phyloP scores from a whole-genome alignment of 2,113 vertebrate genomes.

The Dromaius novaehollandiae region DNA sequence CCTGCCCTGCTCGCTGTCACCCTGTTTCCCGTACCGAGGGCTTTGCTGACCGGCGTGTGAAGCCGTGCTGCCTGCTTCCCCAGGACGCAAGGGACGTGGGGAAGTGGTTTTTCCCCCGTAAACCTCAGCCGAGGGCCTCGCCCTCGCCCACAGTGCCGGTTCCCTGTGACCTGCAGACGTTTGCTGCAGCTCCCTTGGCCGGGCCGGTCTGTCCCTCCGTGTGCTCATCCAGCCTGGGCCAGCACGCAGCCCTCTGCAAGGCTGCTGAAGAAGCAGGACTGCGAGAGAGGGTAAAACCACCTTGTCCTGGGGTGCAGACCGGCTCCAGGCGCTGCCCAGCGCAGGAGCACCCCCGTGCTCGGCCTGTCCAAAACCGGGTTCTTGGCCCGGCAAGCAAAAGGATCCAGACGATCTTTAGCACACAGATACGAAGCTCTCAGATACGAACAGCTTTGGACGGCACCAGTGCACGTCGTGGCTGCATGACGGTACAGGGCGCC shows the following conservation, averaged over 20 bases:
- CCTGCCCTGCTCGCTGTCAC: neutral
- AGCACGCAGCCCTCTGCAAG: neutral
- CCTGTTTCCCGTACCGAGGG: neutral
- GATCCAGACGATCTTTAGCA: neutral
- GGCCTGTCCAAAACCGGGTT: neutral
- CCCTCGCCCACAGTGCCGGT: neutral
- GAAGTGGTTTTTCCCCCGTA: neutral
- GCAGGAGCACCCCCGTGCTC: neutral
- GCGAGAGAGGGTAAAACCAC: neutral
- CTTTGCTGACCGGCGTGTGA: neutral
- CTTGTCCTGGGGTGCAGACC: neutral
- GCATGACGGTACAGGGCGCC: too few relatives aligned
- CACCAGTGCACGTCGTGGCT: neutral
- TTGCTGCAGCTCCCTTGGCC: too few relatives aligned
- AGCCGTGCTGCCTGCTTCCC: neutral
- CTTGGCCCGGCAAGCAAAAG: neutral
- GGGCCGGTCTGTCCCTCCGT: neutral
- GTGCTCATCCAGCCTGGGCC: rapidly evolving
- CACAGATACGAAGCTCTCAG: rapidly evolving
- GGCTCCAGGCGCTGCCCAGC: neutral
- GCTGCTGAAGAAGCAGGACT: neutral
- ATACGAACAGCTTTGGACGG: neutral
- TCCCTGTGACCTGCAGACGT: neutral
- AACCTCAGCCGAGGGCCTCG: neutral
- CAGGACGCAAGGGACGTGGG: neutral